A percentile compares a stretch with the other conserved stretches of the same genome.
Evolutionary conservation across 2,113 vertebrate species (phyloP).

Genomic region (Burhinus oedicnemus): DNA sequence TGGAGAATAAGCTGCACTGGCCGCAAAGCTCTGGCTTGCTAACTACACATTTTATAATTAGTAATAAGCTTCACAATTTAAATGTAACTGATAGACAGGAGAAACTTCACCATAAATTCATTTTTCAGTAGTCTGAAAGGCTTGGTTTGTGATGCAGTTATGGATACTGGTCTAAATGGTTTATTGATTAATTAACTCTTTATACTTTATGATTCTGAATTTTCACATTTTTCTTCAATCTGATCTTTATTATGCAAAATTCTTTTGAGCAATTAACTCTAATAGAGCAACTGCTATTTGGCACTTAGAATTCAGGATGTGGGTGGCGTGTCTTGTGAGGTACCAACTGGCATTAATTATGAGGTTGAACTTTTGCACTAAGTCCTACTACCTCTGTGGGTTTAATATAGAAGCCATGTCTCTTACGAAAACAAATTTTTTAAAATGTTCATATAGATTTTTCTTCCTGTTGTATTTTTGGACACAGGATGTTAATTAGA

Average conservation of each 20-base stretch:
- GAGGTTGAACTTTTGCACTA: not conserved
- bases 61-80: not conserved
- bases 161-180: not conserved
- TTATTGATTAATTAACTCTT: not conserved
- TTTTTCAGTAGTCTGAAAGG: not conserved
- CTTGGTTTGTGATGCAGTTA: not conserved
- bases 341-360: conserved; percentile 6
- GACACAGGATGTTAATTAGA: not conserved
- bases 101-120: not conserved
- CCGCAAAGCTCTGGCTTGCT: not conserved
- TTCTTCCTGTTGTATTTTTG: conserved; percentile 8
- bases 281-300: not conserved
- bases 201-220: not conserved
- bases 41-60: not conserved
- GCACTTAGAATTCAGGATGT: not conserved
- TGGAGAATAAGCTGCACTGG: not conserved
- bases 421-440: not conserved
- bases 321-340: not conserved
- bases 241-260: not conserved
- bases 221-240: not conserved
- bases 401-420: not conserved
- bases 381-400: not conserved
- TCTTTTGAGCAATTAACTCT: not conserved
- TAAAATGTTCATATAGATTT: not conserved
- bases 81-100: not conserved